Base-by-base conservation (phyloP, 2,888 invertebrate species). In the Tethea ocularis region DNA sequence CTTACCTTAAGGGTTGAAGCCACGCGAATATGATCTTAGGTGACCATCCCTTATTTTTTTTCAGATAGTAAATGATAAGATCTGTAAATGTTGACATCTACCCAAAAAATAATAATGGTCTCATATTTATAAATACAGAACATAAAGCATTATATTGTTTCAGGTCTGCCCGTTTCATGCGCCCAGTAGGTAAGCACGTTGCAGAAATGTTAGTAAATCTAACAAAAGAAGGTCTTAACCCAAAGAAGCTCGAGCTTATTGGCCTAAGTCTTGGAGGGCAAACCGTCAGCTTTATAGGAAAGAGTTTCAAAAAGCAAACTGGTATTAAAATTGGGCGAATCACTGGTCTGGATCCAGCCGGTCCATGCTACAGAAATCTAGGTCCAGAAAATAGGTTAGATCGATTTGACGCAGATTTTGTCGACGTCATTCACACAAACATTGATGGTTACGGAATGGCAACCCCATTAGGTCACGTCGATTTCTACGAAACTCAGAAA, bases 71-170 rank as follows among this genome's bases (percentile, higher is more conserved):
- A n/a, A n/a, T n/a, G n/a, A n/a, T n/a, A n/a, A n/a, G n/a, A n/a
- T n/a, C n/a, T n/a, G n/a, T n/a, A n/a, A n/a, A n/a, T n/a, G n/a
- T n/a, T n/a, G n/a, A n/a, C n/a, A n/a, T n/a, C n/a, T n/a, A n/a
- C n/a, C n/a, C n/a, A n/a, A n/a, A n/a, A n/a, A n/a, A n/a, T n/a
- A n/a, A n/a, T n/a, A n/a, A n/a, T n/a, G n/a, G n/a, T n/a, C n/a
- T n/a, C n/a, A n/a, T n/a, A n/a, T n/a, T n/a, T 24, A 6, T 24
- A 24, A 2, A 83, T 0, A 77, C 84, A 41, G 84, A 73, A 59
- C 80, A 75, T 55, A 58, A 84, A 7, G 61, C 75, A 0, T 80
- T 81, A 0, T 58, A 41, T 4, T 62, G 73, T 29, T 69, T 53
- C 64, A 70, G 70, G 51, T 63, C 72, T 8, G 57, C 59, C 1